A percentile compares a stretch with the other conserved stretches of the same genome.
Conservation (phyloP, 2,797 vertebrate genomes). For the Sebastes matsubarae region DNA sequence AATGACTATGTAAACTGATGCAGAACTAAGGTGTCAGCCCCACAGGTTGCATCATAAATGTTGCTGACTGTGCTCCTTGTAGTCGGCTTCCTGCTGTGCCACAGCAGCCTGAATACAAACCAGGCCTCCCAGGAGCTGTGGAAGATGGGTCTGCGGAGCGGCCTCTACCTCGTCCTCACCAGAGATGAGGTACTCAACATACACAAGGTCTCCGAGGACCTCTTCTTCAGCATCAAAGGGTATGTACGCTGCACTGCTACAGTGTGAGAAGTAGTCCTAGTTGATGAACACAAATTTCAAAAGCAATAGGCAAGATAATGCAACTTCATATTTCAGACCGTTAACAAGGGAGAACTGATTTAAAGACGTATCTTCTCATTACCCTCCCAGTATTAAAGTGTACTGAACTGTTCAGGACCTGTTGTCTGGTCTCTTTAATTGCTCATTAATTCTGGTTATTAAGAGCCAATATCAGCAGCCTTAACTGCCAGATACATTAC, state of each 20-base stretch:
- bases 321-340: neutral
- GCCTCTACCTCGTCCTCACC: constrained; percentile 86
- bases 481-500: neutral
- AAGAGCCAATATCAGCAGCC: neutral
- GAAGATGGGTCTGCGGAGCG: constrained; percentile 89
- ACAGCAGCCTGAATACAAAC: constrained; percentile 84
- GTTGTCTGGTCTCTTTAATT: neutral
- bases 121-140: constrained; percentile 87
- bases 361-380: neutral
- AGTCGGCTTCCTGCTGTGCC: constrained; percentile 95
- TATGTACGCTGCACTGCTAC: constrained; percentile 42
- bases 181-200: constrained; percentile 88
- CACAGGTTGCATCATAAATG: neutral
- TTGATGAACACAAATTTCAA: neutral
- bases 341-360: neutral
- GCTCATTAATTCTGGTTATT: neutral
- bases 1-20: neutral
- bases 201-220: constrained; percentile 92
- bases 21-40: neutral
- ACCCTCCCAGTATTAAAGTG: neutral
- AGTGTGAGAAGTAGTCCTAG: neutral
- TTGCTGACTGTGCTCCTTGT: constrained; percentile 9
- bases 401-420: neutral
- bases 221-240: constrained; percentile 90
- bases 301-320: neutral